Base-by-base conservation (phyloP, 1,140 invertebrate species). In the Tetraneura akinire region DNA sequence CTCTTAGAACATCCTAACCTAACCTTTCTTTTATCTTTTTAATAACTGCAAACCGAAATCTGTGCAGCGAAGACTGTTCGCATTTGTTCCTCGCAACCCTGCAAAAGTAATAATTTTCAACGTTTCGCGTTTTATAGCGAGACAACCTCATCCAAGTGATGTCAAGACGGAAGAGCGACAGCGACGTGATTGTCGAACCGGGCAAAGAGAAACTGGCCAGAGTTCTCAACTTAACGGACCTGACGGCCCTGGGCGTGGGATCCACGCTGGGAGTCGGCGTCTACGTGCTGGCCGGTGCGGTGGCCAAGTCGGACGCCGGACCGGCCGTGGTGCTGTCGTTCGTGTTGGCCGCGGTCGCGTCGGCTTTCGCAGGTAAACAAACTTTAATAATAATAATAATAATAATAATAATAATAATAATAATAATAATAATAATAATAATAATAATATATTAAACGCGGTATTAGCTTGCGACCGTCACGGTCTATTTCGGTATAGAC, bases 281-380 rank as follows among this genome's bases (percentile, higher is more conserved):
- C 13, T 98, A 97, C 85, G 94, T 97, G 3, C 86, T 97, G 32
- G 94, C 94, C 5, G 96, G 95, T 18, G 90, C 93, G 73, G 95
- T 97, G 1, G 95, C 95, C 16, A 92, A 91, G 84, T 89, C 91
- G 37, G 90, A 90, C 0, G 92, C 95, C 1, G 96, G 96, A 0
- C 95, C 96, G 0, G 91, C 94, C 3, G 94, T 96, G 9, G 92
- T 92, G 26, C 83, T 97, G 11, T 96, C 94, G n/a, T 97, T 97
- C 84, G 85, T 96, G 9, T 91, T 97, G 3, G 95, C 95, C 1
- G 95, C 95, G 11, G 85, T 96, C 11, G 94, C 94, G 3, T 96
- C 95, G 1, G 92, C 93, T 3, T 91, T 97, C 84, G 94, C 95
- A 84, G 95, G 95, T 92, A 84, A 88, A 85, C 87, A 1, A 21